phyloP scores from a whole-genome alignment of 1,140 invertebrate species.

The Conus ventricosus region DNA sequence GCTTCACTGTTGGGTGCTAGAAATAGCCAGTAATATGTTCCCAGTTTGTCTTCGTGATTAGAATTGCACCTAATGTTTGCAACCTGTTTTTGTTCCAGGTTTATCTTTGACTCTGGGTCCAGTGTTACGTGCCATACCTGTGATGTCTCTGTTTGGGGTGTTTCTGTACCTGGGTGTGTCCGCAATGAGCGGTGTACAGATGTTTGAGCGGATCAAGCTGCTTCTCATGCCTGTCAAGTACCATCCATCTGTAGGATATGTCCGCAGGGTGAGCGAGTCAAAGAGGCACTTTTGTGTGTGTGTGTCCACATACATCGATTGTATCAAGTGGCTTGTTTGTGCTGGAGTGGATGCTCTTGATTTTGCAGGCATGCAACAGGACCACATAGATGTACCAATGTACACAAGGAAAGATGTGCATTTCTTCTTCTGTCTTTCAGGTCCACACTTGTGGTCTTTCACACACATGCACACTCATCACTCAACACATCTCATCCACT shows the following conservation, averaged over 20 bases:
- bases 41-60: too few relatives aligned
- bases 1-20: too few relatives aligned
- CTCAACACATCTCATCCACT: too few relatives aligned
- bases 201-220: constrained; percentile 89
- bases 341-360: not conserved
- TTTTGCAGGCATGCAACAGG: too few relatives aligned
- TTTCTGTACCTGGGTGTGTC: constrained; percentile 98
- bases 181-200: constrained; percentile 92
- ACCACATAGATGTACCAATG: too few relatives aligned
- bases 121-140: constrained; percentile 88
- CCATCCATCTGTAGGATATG: constrained; percentile 85
- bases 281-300: not conserved
- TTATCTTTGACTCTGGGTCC: constrained; percentile 88
- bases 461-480: too few relatives aligned
- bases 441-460: too few relatives aligned
- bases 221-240: constrained; percentile 96
- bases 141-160: constrained; percentile 95
- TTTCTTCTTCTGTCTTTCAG: too few relatives aligned
- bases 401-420: too few relatives aligned
- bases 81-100: constrained; percentile 74
- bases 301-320: not conserved
- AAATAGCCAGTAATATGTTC: too few relatives aligned
- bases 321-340: not conserved
- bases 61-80: too few relatives aligned
- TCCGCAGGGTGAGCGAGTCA: constrained; percentile 72